Evolutionary conservation across 1,140 invertebrate genomes (phyloP).

Genomic region (Bactericera cockerelli): DNA sequence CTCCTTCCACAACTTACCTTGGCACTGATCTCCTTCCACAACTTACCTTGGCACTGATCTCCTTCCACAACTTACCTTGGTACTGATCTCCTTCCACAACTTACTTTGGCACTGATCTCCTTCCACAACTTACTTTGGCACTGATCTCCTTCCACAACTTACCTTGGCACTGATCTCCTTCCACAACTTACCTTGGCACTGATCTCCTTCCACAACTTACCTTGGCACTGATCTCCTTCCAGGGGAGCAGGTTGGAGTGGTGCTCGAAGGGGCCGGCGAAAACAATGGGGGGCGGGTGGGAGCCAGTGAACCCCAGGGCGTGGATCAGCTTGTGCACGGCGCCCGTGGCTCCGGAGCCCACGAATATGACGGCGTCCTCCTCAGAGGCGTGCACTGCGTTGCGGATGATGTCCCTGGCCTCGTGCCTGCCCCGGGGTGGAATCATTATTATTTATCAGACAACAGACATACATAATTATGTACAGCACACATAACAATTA

Average conservation of each 20-base stretch:
- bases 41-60: slow-evolving; percentile 55
- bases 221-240: slow-evolving; percentile 62
- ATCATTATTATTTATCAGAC: too few species aligned
- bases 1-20: not conserved
- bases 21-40: too few species aligned
- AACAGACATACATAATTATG: too few species aligned
- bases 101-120: slow-evolving; percentile 41
- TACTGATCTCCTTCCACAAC: slow-evolving; percentile 76
- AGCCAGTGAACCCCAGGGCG: slow-evolving; percentile 40
- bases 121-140: slow-evolving; percentile 40
- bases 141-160: slow-evolving; percentile 52
- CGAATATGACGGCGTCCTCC: slow-evolving; percentile 69
- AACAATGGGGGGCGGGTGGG: slow-evolving; percentile 37
- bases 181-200: slow-evolving; percentile 46
- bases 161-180: slow-evolving; percentile 24
- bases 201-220: slow-evolving; percentile 67
- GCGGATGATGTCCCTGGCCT: slow-evolving; percentile 64
- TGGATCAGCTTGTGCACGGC: slow-evolving; percentile 52
- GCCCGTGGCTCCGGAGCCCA: slow-evolving; percentile 53
- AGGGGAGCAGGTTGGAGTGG: slow-evolving; percentile 66
- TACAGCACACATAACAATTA: too few species aligned
- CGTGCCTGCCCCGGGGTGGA: slow-evolving; percentile 59
- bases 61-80: slow-evolving; percentile 69
- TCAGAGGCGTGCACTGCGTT: slow-evolving; percentile 63
- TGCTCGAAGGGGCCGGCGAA: slow-evolving; percentile 79